Base-by-base conservation (phyloP, 37 sponge, comb jelly and placozoan species). In the Chondrosia reniformis region DNA sequence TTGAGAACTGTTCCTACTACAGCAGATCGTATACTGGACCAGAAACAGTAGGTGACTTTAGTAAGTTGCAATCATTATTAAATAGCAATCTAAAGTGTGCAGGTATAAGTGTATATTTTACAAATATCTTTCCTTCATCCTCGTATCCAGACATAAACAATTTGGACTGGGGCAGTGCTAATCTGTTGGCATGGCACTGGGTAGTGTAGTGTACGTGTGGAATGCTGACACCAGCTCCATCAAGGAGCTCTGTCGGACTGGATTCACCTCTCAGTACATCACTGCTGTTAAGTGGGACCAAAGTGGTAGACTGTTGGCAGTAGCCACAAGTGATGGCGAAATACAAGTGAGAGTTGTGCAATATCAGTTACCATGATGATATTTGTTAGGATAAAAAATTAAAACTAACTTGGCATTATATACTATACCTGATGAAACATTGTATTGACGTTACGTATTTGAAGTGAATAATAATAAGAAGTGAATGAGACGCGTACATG, bases 11-110 rank as follows among this genome's bases (percentile, higher is more conserved):
- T 89, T 13, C 93, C 96, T 52, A 80, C 76, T 42, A 61, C 83
- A 45, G 86, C 96, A 19, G 90, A 92, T 34, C 83, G 89, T 74
- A 87, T 92, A 4, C 80, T 95, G 42, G 96, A 95, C 96, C 96
- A 37, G 84, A 92, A 45, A 46, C 88, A 10, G 75, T 89, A 52
- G 82, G 92, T 79, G 96, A 95, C 77, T 95, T 84, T 80, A 92
- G 89, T 89, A 62, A 89, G 85, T 66, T 33, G 38, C 31, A 17
- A 5, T 32, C 8, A n/a, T n/a, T n/a, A n/a, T n/a, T n/a, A n/a
- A n/a, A n/a, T n/a, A n/a, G n/a, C n/a, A n/a, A n/a, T n/a, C n/a
- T n/a, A n/a, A n/a, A n/a, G n/a, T n/a, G n/a, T n/a, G n/a, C n/a
- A n/a, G n/a, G n/a, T n/a, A n/a, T n/a, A n/a, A n/a, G n/a, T n/a